Evolutionary conservation across 1,140 invertebrate species (phyloP).

Genomic region (Caenorhabditis briggsae): DNA sequence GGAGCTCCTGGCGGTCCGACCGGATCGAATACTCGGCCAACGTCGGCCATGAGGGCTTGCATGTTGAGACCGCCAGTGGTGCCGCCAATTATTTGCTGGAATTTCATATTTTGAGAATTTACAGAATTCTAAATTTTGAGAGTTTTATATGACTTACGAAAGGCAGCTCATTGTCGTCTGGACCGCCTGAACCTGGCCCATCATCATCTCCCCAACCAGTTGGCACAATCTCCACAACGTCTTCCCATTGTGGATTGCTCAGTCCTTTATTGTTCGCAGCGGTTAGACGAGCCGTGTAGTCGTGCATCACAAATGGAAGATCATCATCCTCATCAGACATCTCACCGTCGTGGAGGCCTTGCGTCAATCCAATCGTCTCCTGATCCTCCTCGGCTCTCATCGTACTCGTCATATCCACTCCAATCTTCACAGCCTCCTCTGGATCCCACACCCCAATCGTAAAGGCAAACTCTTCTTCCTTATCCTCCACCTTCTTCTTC

Average conservation of each 20-base stretch:
- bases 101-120: neutral
- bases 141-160: slow-evolving; percentile 21
- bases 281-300: slow-evolving; percentile 44
- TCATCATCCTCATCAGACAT: slow-evolving; percentile 69
- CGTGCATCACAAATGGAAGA: slow-evolving; percentile 55
- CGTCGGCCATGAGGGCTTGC: slow-evolving; percentile 48
- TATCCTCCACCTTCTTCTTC: slow-evolving; percentile 67
- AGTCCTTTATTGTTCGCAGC: neutral
- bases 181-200: neutral
- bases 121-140: neutral
- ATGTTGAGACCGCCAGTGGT: slow-evolving; percentile 19
- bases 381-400: slow-evolving; percentile 18
- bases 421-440: slow-evolving; percentile 29
- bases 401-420: neutral
- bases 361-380: neutral
- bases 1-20: neutral
- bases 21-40: slow-evolving; percentile 19
- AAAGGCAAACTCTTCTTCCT: slow-evolving; percentile 33
- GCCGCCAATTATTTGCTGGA: slow-evolving; percentile 29
- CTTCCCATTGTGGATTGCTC: neutral
- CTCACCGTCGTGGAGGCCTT: slow-evolving; percentile 52
- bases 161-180: neutral
- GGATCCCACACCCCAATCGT: slow-evolving; percentile 77
- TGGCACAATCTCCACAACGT: neutral
- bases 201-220: slow-evolving; percentile 49